phyloP scores from a whole-genome alignment of 2,888 invertebrate species.

The Temnothorax ravouxi region DNA sequence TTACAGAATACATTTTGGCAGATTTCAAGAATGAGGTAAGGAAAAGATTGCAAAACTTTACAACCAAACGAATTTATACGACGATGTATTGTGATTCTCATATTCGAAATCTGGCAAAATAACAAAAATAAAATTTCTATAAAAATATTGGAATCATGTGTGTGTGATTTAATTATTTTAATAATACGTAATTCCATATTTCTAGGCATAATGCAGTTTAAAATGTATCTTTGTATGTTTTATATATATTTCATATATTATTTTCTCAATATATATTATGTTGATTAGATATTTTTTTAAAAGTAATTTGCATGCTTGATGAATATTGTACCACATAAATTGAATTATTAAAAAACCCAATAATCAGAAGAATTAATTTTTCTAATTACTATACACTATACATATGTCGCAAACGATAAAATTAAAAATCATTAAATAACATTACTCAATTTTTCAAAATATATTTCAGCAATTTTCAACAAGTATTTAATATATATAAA shows the following conservation, averaged over 20 bases:
- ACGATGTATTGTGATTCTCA: slow-evolving; percentile 60
- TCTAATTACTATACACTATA: neutral
- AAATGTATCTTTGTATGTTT: slow-evolving; percentile 1
- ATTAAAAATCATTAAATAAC: slow-evolving; percentile 16
- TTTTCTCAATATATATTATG: neutral
- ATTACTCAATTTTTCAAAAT: slow-evolving; percentile 5
- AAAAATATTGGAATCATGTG: neutral
- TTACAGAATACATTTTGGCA: slow-evolving; percentile 49
- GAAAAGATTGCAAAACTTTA: slow-evolving; percentile 15
- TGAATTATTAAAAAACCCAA: neutral
- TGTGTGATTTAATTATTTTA: neutral
- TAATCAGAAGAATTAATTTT: neutral
- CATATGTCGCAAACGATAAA: neutral
- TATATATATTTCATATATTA: neutral
- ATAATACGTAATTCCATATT: neutral
- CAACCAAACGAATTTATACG: neutral
- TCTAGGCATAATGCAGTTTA: neutral
- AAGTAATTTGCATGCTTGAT: neutral
- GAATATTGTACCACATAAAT: neutral
- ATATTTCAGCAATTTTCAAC: slow-evolving; percentile 25
- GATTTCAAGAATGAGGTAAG: neutral
- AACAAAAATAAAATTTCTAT: slow-evolving; percentile 47
- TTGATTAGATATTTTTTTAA: neutral
- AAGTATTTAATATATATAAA: slow-evolving; percentile 29
- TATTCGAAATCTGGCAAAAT: slow-evolving; percentile 60